Evolutionary conservation across 2,797 vertebrate species (phyloP).

Genomic region (Arremon brunneinucha): DNA sequence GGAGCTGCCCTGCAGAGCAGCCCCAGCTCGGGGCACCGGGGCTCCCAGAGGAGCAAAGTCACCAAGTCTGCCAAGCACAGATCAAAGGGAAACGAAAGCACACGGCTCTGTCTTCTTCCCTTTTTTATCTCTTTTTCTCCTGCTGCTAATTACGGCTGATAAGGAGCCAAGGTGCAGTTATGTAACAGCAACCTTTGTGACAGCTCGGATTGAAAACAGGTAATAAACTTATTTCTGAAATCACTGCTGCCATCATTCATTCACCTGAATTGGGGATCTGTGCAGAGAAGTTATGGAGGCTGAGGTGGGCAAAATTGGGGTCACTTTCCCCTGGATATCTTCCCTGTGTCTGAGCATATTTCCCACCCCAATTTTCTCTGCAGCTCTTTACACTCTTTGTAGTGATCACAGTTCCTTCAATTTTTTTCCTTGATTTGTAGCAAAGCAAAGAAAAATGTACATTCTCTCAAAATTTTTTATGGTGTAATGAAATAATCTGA

Average conservation of each 20-base stretch:
- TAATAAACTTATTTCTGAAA: not conserved
- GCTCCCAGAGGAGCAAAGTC: not conserved
- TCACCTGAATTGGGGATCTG: not conserved
- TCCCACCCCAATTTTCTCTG: not conserved
- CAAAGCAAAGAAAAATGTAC: not conserved
- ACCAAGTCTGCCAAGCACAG: not conserved
- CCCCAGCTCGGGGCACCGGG: not conserved
- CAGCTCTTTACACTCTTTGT: not conserved
- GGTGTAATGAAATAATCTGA: not conserved
- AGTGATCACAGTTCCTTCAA: not conserved
- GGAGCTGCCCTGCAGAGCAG: not conserved
- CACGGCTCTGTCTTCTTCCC: not conserved
- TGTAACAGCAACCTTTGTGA: slow-evolving; percentile 46
- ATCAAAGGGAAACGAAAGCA: not conserved
- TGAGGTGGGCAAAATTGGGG: not conserved
- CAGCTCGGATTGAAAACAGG: slow-evolving; percentile 4
- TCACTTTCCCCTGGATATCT: not conserved
- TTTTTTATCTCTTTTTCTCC: not conserved
- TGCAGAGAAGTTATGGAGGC: not conserved
- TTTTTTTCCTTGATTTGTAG: not conserved
- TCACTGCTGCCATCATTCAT: not conserved
- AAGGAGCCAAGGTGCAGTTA: slow-evolving; percentile 23
- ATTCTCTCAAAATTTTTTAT: not conserved
- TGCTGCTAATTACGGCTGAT: not conserved
- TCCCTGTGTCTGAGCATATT: fast-evolving